Evolutionary conservation across 2,113 vertebrate species (phyloP).

Genomic region (Mirza zaza): DNA sequence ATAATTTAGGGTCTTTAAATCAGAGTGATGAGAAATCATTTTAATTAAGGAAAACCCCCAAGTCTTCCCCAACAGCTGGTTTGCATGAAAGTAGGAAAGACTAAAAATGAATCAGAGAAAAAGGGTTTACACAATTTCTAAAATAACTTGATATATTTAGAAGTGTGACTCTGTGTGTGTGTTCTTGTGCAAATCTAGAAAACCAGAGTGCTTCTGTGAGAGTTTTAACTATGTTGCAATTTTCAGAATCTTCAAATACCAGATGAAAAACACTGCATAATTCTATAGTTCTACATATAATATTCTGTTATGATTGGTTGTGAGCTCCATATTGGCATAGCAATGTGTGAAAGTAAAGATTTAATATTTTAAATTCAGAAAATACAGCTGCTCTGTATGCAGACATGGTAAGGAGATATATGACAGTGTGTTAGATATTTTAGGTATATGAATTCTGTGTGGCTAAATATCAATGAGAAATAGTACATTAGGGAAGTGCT

Average conservation of each 20-base stretch:
- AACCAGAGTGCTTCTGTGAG: constrained; percentile 53
- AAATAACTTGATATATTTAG: constrained; percentile 83
- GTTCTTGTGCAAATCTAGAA: constrained; percentile 50
- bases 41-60: constrained; percentile 77
- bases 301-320: not conserved
- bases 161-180: constrained; percentile 57
- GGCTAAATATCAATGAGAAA: not conserved
- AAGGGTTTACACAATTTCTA: constrained; percentile 79
- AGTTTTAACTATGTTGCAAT: constrained; percentile 47
- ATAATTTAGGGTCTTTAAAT: constrained; percentile 65
- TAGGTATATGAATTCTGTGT: not conserved
- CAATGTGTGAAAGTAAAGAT: not conserved
- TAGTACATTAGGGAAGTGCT: not conserved
- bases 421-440: not conserved
- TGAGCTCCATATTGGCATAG: constrained; percentile 2
- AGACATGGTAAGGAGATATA: not conserved
- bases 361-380: constrained; percentile 58
- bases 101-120: constrained; percentile 77
- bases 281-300: not conserved
- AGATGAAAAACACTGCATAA: not conserved
- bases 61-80: constrained; percentile 73
- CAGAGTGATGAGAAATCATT: constrained; percentile 30
- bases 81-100: constrained; percentile 62
- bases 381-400: not conserved
- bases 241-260: constrained; percentile 56